Evolutionary conservation across 2,797 vertebrate genomes (phyloP), one percentile per base, ranked within the genome.

Genomic region (Cheirogaleus major): DNA sequence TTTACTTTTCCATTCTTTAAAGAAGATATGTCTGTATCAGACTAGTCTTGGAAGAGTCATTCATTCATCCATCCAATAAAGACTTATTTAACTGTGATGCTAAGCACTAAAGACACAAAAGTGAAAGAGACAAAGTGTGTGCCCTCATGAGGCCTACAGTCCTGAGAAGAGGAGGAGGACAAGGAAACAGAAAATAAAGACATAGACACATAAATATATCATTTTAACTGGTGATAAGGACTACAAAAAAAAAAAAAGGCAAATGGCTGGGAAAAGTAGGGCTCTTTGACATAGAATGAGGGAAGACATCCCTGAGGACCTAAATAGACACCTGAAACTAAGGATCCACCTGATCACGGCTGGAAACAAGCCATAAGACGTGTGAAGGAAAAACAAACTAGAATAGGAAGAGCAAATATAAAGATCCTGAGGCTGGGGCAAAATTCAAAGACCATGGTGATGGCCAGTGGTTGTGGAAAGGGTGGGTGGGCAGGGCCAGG

Each of bases 171-270:
- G 30, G 23, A 84, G 30, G 20, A 84, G 9, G 10, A 45, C 4
- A 88, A 96, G 15, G 59, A 82, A 80, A 95, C 22, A 73, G 30
- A 92, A 89, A 79, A 67, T 55, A 75, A 80, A 80, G 55, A n/a
- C 41, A 84, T 12, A 91, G 82, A 55, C 5, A 55, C 3, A 5
- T 35, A 72, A 69, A 75, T 22, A 7, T 38, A 57, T 69, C 32
- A 57, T 65, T 83, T 65, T 72, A 72, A 82, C 32, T 57, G 67
- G 18, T 35, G 10, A 75, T 67, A 80, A 80, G 8, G n/a, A 70
- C 3, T 78, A 55, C 43, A 18, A 83, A 94, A 57, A 22, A 55
- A 55, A 90, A 83, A 13, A 5, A 81, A 67, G 15, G 22, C 76
- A 90, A 95, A 72, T 80, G 15, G 45, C 50, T 69, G 35, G 72